phyloP scores from a whole-genome alignment of 92 coral and sea anemone genomes.

The Galaxea fascicularis region DNA sequence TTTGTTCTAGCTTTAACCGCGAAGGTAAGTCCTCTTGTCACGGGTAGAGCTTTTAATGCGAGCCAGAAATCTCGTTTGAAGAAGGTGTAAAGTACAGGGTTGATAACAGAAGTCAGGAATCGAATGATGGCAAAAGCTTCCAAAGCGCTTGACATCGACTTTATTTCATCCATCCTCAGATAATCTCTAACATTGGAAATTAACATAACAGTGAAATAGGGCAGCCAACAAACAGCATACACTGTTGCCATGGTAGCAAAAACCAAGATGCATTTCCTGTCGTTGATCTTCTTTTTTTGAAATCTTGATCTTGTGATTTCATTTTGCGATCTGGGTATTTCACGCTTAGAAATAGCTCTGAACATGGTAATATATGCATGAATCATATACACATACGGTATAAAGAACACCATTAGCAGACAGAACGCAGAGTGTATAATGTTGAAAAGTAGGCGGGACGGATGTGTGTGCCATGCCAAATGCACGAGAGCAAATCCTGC shows the following conservation, averaged over 20 bases:
- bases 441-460: background rate
- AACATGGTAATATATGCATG: conserved; percentile 69
- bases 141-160: background rate
- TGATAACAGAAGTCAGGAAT: conserved; percentile 50
- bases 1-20: background rate
- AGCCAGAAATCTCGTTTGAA: conserved; percentile 67
- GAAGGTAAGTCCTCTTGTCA: background rate
- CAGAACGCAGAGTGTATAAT: conserved; percentile 61
- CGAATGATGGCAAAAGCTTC: conserved; percentile 56
- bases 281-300: background rate
- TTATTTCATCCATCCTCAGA: background rate
- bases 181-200: background rate
- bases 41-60: conserved; percentile 10
- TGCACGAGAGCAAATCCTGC: conserved; percentile 65
- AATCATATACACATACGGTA: conserved; percentile 69
- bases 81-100: conserved; percentile 69
- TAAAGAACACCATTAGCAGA: conserved; percentile 59
- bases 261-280: conserved; percentile 45
- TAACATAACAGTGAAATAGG: conserved; percentile 54
- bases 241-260: conserved; percentile 68
- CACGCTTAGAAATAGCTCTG: conserved; percentile 40
- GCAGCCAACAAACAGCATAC: conserved; percentile 67
- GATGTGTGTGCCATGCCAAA: conserved; percentile 42
- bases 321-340: background rate
- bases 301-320: background rate